Evolutionary conservation across 1,140 invertebrate species (phyloP).

Genomic region (Drosophila biarmipes): DNA sequence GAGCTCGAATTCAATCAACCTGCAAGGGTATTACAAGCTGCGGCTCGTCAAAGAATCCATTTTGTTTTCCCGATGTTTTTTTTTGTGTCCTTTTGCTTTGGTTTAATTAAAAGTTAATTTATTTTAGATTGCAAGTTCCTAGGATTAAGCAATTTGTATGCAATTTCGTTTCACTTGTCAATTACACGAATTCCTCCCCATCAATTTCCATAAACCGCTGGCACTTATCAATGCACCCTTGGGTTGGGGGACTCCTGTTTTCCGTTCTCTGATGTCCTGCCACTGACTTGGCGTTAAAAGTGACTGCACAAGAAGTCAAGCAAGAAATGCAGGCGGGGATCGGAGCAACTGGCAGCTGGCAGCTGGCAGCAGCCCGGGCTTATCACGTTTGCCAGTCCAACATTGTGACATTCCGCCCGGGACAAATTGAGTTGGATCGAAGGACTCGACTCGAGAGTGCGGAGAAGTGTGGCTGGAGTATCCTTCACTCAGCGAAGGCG

Average conservation of each 20-base stretch:
- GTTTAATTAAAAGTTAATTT: slow-evolving; percentile 73
- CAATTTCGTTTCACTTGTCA: slow-evolving; percentile 63
- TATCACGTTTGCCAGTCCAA: slow-evolving; percentile 11
- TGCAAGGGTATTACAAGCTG: background rate
- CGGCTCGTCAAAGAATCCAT: background rate
- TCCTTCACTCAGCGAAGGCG: background rate
- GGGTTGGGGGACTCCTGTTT: background rate
- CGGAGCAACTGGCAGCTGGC: slow-evolving; percentile 10
- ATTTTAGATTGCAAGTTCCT: slow-evolving; percentile 61
- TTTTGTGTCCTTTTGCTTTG: slow-evolving; percentile 6
- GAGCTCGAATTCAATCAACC: background rate
- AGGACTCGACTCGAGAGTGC: slow-evolving; percentile 5
- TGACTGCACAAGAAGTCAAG: slow-evolving; percentile 34
- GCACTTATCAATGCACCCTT: slow-evolving; percentile 46
- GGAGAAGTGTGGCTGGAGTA: slow-evolving; percentile 21
- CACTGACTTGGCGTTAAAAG: slow-evolving; percentile 31
- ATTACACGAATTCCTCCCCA: slow-evolving; percentile 54
- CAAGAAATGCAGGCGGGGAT: slow-evolving; percentile 19
- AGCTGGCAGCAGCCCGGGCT: slow-evolving; percentile 2
- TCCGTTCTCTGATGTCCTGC: slow-evolving; percentile 16
- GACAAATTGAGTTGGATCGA: slow-evolving; percentile 27
- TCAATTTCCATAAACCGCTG: slow-evolving; percentile 72
- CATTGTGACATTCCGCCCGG: slow-evolving; percentile 24
- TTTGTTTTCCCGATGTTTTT: background rate
- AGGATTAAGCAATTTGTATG: slow-evolving; percentile 65